Conservation (phyloP, 2,113 vertebrate species). For the Cyprinodon tularosa region DNA sequence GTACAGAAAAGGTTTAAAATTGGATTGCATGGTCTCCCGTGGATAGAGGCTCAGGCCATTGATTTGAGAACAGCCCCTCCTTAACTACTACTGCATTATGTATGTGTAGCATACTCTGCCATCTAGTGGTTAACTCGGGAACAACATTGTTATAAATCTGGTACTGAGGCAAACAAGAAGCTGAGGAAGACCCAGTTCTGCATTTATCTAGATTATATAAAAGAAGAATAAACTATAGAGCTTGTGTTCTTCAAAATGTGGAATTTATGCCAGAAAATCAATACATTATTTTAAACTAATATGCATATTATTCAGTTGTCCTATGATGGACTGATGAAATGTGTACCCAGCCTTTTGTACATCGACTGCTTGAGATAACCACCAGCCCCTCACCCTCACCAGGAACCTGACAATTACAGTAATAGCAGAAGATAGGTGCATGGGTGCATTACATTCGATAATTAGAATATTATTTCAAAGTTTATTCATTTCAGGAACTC, state of each 20-base stretch:
- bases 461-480: not conserved
- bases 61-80: slow-evolving; percentile 43
- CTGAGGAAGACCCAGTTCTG: slow-evolving; percentile 44
- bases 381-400: no score
- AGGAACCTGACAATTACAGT: no score
- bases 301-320: not conserved
- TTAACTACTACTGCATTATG: slow-evolving; percentile 39
- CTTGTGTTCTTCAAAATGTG: not conserved
- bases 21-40: slow-evolving; percentile 47
- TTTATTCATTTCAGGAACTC: not conserved
- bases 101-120: slow-evolving; percentile 66
- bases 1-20: slow-evolving; percentile 61
- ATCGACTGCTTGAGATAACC: no score
- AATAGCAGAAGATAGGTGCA: no score
- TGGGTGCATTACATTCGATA: no score
- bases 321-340: no score
- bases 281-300: not conserved
- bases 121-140: slow-evolving; percentile 69
- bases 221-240: slow-evolving; percentile 29
- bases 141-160: slow-evolving; percentile 8
- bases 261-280: not conserved
- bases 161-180: slow-evolving; percentile 47
- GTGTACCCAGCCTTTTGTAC: no score
- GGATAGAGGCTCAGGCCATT: slow-evolving; percentile 41
- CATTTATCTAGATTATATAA: slow-evolving; percentile 42